phyloP scores from a whole-genome alignment of 2,888 invertebrate species.

The Eupithecia tripunctaria region DNA sequence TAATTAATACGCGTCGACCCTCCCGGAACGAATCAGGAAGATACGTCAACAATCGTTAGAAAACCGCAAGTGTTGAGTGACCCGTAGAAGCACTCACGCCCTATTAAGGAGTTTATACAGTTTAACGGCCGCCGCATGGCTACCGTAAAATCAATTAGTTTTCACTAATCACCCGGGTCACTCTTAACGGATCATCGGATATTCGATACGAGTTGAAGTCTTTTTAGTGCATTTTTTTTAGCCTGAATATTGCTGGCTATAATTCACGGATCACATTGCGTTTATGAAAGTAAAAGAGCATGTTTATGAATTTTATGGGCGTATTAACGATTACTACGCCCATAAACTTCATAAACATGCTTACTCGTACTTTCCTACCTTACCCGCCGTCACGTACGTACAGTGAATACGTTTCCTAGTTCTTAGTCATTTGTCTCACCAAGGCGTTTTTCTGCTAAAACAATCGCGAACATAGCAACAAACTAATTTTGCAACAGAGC shows the following conservation, averaged over 20 bases:
- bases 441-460: background rate
- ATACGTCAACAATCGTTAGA: constrained; percentile 31
- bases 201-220: constrained; percentile 4
- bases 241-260: background rate
- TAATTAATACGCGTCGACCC: background rate
- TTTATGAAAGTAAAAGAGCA: background rate
- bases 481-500: constrained; percentile 17
- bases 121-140: constrained; percentile 28
- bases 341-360: too few species aligned
- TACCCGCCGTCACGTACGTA: background rate
- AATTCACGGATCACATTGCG: background rate
- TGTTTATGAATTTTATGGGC: background rate
- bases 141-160: constrained; percentile 58
- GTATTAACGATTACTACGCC: too few species aligned
- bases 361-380: background rate
- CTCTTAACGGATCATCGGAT: constrained; percentile 51
- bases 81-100: constrained; percentile 34
- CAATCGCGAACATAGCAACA: background rate
- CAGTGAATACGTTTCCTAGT: background rate
- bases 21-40: constrained; percentile 9
- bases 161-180: constrained; percentile 57
- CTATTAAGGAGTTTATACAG: constrained; percentile 35
- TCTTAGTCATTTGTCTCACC: background rate
- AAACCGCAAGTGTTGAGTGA: constrained; percentile 37
- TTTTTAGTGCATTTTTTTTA: background rate